Percentiles rank a stretch among this genome's conserved stretches.
Evolutionary conservation across 1,140 invertebrate genomes (phyloP).

Genomic region (Scaptomyza montana): DNA sequence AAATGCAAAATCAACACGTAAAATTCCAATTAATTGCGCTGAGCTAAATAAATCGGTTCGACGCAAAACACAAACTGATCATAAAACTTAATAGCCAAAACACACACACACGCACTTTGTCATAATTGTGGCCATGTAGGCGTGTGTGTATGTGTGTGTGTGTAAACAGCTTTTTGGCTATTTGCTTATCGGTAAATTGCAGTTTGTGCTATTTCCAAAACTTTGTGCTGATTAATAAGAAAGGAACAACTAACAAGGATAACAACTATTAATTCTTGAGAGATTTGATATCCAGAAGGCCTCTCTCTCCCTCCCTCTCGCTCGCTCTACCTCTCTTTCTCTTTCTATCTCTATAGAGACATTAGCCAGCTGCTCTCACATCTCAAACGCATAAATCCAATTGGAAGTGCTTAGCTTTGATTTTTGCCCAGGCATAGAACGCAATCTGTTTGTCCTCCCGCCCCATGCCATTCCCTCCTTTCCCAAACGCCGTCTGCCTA

Average conservation of each 20-base stretch:
- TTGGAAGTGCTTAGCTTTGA: slow-evolving; percentile 82
- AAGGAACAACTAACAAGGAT: slow-evolving; percentile 29
- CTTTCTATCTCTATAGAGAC: slow-evolving; percentile 51
- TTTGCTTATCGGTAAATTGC: slow-evolving; percentile 78
- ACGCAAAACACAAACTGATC: slow-evolving; percentile 80
- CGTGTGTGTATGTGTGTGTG: slow-evolving; percentile 32
- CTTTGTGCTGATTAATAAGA: slow-evolving; percentile 82
- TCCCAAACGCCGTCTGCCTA: not conserved
- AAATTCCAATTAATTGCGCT: slow-evolving; percentile 82
- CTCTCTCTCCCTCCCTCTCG: not conserved
- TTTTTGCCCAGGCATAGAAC: slow-evolving; percentile 53
- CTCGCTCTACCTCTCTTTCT: not conserved
- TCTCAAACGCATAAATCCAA: slow-evolving; percentile 83
- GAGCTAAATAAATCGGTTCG: slow-evolving; percentile 82
- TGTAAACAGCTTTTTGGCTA: slow-evolving; percentile 68
- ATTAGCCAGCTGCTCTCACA: slow-evolving; percentile 71
- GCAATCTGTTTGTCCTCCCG: not conserved
- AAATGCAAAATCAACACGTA: slow-evolving; percentile 75
- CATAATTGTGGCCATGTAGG: slow-evolving; percentile 29
- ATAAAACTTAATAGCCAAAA: slow-evolving; percentile 78
- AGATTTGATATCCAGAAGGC: not conserved
- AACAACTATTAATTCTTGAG: slow-evolving; percentile 18
- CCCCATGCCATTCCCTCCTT: not conserved
- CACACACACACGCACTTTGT: slow-evolving; percentile 18
- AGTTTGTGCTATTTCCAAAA: slow-evolving; percentile 54